phyloP scores from a whole-genome alignment of 1,140 invertebrate genomes.

The Drosophila trapezifrons region DNA sequence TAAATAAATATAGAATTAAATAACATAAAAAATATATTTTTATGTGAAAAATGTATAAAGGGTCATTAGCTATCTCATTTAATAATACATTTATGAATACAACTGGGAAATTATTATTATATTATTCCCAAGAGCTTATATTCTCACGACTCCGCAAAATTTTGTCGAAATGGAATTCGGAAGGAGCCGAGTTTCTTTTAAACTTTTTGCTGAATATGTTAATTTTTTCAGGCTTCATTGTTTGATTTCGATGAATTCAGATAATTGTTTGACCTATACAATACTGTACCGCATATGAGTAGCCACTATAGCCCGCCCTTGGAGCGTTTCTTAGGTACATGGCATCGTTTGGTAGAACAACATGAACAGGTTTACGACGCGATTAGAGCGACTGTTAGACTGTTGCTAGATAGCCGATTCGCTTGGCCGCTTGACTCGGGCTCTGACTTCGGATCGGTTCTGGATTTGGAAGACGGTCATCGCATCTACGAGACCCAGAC shows the following conservation, averaged over 20 bases:
- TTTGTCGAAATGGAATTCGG: background rate
- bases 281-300: conserved; percentile 31
- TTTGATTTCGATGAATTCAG: conserved; percentile 3
- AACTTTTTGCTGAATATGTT: conserved; percentile 1
- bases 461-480: conserved; percentile 22
- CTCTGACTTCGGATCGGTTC: conserved; percentile 11
- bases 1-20: too few species aligned
- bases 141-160: conserved; percentile 5
- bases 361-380: conserved; percentile 54
- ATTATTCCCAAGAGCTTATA: background rate
- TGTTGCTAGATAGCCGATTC: conserved; percentile 39
- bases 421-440: conserved; percentile 28
- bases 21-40: too few species aligned
- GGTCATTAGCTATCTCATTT: too few species aligned
- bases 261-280: conserved; percentile 6
- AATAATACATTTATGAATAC: too few species aligned
- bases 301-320: conserved; percentile 14
- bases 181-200: too few species aligned
- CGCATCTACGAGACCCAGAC: conserved; percentile 12
- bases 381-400: conserved; percentile 45
- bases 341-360: conserved; percentile 33
- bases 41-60: too few species aligned
- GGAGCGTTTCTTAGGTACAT: conserved; percentile 26
- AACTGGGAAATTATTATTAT: background rate
- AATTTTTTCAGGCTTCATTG: background rate